Evolutionary conservation across 2,888 invertebrate species (phyloP), one percentile per base, ranked within the genome.

Genomic region (Heliconius hortense): DNA sequence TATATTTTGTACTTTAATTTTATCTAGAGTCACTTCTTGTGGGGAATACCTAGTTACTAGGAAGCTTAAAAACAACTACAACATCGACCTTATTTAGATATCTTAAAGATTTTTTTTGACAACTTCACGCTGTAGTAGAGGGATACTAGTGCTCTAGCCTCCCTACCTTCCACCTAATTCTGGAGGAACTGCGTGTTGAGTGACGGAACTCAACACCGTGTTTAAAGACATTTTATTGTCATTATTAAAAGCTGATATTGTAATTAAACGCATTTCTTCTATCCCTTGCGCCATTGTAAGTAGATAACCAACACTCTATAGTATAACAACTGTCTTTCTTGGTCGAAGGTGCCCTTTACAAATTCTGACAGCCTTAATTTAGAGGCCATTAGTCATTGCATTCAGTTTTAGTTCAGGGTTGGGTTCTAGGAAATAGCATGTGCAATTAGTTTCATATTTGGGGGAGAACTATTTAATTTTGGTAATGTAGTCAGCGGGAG

Each of bases 311-410:
- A 39, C 24, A 18, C 60, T 60, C 15, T 60, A 60, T 60, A 60
- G 26, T 59, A 59, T 59, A n/a, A 59, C 59, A 15, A 60, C 35
- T 43, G 59, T 43, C 59, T 62, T 73, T 59, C 24, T 21, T 59
- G 28, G 62, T 15, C 74, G 62, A 69, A 74, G 62, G 69, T 74
- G 48, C 73, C 68, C 48, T 48, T 62, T 67, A 53, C 43, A 60
- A 59, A 62, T 62, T 62, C 69, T 69, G 74, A 74, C 67, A 74
- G 79, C 79, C 76, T 79, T 80, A 80, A 82, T 82, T 81, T 78
- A 74, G 73, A 79, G 81, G 80, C 80, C 72, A 82, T 82, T 80
- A 78, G 73, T 81, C 82, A 81, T 82, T 83, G 82, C 79, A 82
- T 79, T 76, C 77, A 76, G 75, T 74, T 74, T 31, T 76, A 74